These are phyloP conservation scores for Haliaeetus leucogaster DNA, from an alignment of 2,113 vertebrate species.

Conservation along the genomic window DNA sequence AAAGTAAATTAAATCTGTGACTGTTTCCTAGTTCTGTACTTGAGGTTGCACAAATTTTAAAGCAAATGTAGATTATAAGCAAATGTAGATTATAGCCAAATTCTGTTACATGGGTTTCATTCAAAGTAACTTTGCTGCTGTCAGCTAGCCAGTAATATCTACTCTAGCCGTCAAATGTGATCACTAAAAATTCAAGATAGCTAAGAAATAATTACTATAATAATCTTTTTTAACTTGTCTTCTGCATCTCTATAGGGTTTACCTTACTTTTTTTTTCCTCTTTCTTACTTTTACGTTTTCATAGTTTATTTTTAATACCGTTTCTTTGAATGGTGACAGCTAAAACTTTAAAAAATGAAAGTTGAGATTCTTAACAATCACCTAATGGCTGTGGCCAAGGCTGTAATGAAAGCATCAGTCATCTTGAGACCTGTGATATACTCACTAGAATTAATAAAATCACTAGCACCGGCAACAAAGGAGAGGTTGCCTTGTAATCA, in stretches of 20 bases:
- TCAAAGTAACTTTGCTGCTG: not conserved
- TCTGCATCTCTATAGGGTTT: not conserved
- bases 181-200: not conserved
- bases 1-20: constrained; percentile 37
- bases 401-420: constrained; percentile 15
- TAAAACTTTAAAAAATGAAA: not conserved
- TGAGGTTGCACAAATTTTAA: not conserved
- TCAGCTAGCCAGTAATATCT: not conserved
- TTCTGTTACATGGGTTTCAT: not conserved
- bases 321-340: not conserved
- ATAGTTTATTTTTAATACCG: not conserved
- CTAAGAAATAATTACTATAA: not conserved
- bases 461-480: not conserved
- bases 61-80: not conserved
- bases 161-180: not conserved
- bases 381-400: not conserved
- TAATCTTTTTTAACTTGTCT: not conserved
- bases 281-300: not conserved
- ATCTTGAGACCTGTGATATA: not conserved
- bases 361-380: not conserved
- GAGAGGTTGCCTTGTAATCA: not conserved
- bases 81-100: not conserved
- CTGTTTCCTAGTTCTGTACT: constrained; percentile 3
- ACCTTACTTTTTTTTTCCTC: not conserved
- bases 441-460: constrained; percentile 4